Evolutionary conservation across 2,797 vertebrate species (phyloP).

Genomic region (Falco berigora): DNA sequence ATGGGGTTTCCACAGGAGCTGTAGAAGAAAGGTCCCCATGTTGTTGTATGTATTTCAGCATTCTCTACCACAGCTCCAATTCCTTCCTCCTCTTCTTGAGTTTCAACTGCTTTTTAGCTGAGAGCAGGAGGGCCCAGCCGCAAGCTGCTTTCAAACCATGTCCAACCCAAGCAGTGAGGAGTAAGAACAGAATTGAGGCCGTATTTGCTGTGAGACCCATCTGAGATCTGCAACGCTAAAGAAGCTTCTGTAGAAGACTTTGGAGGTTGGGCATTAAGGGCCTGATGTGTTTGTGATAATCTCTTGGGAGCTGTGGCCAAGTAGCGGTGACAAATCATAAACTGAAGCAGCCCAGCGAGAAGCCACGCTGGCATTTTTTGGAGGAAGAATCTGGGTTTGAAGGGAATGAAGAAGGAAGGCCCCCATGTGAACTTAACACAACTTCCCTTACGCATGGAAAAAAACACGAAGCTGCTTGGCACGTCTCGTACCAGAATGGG

Average conservation of each 20-base stretch:
- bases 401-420: background rate
- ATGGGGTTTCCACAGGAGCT: background rate
- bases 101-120: background rate
- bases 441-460: background rate
- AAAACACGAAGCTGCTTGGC: background rate
- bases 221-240: rapidly evolving
- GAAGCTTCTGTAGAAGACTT: background rate
- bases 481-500: background rate
- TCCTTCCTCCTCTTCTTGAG: background rate
- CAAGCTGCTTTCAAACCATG: background rate
- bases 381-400: background rate
- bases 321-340: background rate
- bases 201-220: background rate
- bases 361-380: background rate
- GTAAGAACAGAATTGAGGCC: background rate
- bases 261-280: background rate
- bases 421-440: background rate
- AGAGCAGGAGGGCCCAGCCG: background rate
- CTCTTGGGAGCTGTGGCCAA: background rate
- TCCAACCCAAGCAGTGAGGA: background rate
- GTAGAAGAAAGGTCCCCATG: background rate
- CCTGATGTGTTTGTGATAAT: background rate
- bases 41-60: background rate
- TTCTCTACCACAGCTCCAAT: background rate
- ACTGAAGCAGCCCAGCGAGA: background rate